phyloP scores from a whole-genome alignment of 2,113 vertebrate species.

The Cebus imitator region DNA sequence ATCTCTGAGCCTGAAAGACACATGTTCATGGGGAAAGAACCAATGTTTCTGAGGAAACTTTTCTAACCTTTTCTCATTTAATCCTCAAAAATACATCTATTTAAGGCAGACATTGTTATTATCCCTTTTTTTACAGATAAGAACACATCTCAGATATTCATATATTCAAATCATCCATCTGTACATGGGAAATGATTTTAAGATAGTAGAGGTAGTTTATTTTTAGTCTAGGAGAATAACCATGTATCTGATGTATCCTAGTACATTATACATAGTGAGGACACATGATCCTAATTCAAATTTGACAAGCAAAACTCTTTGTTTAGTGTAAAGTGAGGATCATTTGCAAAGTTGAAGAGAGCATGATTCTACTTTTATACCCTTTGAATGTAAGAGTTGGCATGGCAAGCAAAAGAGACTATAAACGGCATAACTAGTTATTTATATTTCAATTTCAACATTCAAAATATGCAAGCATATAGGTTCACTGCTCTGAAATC shows the following conservation, averaged over 20 bases:
- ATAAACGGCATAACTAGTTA: neutral
- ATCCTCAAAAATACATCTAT: neutral
- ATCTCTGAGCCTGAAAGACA: neutral
- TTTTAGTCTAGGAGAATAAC: neutral
- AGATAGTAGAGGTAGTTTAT: neutral
- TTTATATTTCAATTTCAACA: neutral
- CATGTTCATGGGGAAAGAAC: neutral
- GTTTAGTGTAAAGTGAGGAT: neutral
- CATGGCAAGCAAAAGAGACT: neutral
- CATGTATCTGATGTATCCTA: neutral
- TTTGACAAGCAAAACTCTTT: neutral
- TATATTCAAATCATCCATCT: neutral
- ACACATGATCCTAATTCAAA: neutral
- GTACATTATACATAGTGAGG: neutral
- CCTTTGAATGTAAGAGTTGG: neutral
- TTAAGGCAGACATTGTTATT: neutral
- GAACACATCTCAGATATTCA: neutral
- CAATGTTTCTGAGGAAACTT: neutral
- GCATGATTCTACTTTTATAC: neutral
- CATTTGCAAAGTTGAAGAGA: neutral
- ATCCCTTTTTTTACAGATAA: neutral
- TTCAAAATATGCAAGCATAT: neutral
- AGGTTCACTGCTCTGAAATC: conserved; percentile 1
- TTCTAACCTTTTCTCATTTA: neutral
- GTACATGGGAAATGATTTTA: neutral